Evolutionary conservation across 2,797 vertebrate genomes (phyloP), one percentile per base, ranked within the genome.

Genomic region (Balearica regulorum): DNA sequence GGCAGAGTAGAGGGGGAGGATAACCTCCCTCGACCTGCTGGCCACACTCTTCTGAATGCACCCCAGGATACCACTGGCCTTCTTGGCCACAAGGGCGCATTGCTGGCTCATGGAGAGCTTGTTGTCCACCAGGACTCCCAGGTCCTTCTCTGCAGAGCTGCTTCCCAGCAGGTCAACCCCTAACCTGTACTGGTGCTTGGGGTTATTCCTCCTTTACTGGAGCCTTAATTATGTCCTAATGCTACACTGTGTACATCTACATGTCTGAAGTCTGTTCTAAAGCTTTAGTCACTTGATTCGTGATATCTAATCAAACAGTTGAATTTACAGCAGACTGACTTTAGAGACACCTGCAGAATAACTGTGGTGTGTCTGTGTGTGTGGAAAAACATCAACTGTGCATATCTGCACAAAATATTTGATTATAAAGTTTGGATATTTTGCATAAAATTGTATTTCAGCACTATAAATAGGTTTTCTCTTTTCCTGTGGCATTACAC

Each of bases 291-390:
- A 44, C 19, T 58, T 65, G 33, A n/a, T 66, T 82, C 7, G 22
- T 0, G 0, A 15, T 68, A 81, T 33, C 44, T 77, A n/a, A 53
- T 65, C 11, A 28, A 68, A 44, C 49, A 0, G 0, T 4, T 77
- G 60, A 77, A 54, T 78, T 62, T 78, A 4, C 6, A 64, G 76
- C 22, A 53, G 19, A 13, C 25, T 61, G 37, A 61, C 37, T 46
- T 70, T 5, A 49, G 55, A 41, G 24, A 39, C 39, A 53, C 2
- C 3, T 35, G 16, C 29, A 49, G 78, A 65, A 39, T 51, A 41
- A 21, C 16, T 29, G 31, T 37, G 35, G 22, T 41, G 19, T 48
- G 18, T 43, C 4, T 68, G 48, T 48, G 18, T 43, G 5, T 68
- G 48, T 55, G 22, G 1, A n/a, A 89, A 58, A 91, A 33, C 8